A percentile compares a stretch with the other conserved stretches of the same genome.
These are phyloP conservation scores for Xiphorhynchus elegans DNA, from an alignment of 2,113 vertebrate genomes.

Conservation along the genomic window DNA sequence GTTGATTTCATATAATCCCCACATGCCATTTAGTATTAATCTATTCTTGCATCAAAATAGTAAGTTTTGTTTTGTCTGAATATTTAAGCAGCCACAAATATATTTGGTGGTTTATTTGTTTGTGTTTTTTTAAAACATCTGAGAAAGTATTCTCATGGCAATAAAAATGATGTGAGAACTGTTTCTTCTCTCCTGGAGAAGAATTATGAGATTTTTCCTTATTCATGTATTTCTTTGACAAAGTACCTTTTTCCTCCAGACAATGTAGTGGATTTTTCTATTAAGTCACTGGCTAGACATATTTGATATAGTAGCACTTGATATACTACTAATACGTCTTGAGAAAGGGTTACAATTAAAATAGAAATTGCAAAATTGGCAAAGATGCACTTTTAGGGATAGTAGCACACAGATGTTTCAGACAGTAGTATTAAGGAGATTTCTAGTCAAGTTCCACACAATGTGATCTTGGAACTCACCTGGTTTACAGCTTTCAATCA, in stretches of 20 bases:
- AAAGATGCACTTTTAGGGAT: background rate
- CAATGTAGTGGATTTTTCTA: background rate
- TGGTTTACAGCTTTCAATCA: background rate
- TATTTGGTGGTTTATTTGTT: background rate
- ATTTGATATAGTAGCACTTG: background rate
- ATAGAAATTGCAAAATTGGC: background rate
- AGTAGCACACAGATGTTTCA: background rate
- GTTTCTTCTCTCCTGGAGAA: background rate
- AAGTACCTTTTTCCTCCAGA: background rate
- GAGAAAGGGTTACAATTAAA: background rate
- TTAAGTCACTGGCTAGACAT: background rate
- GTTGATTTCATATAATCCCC: background rate
- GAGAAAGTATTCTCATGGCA: background rate
- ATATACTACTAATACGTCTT: background rate
- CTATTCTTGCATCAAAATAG: background rate
- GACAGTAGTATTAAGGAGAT: background rate
- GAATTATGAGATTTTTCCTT: background rate
- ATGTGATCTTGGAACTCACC: background rate
- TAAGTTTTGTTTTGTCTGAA: background rate
- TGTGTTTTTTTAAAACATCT: background rate
- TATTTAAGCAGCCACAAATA: background rate
- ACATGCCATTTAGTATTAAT: background rate
- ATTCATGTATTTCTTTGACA: background rate
- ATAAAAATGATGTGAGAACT: background rate
- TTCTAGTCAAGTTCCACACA: background rate